phyloP scores from a whole-genome alignment of 2,797 vertebrate genomes.

The Sciurus carolinensis region DNA sequence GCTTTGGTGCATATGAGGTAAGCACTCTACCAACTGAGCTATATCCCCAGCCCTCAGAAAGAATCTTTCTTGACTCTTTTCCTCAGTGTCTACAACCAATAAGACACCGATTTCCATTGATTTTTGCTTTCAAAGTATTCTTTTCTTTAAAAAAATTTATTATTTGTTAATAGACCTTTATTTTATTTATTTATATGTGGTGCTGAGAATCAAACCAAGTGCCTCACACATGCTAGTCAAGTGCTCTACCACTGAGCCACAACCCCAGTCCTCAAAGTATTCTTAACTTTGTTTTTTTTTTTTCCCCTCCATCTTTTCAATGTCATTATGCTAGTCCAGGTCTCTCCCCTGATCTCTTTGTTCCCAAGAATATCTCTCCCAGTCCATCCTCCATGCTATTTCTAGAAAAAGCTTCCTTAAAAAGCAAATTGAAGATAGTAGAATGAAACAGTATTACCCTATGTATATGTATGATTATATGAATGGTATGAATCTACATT shows the following conservation, averaged over 20 bases:
- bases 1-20: too few relatives aligned
- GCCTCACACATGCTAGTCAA: too few relatives aligned
- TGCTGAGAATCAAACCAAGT: too few relatives aligned
- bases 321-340: slow-evolving; percentile 12
- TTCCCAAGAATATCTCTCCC: slow-evolving; percentile 6
- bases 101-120: slow-evolving; percentile 16
- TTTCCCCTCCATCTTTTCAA: neutral
- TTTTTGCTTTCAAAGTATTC: slow-evolving; percentile 47
- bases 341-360: slow-evolving; percentile 41
- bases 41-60: too few relatives aligned
- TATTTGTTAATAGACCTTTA: too few relatives aligned
- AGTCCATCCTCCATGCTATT: slow-evolving; percentile 1
- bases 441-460: too few relatives aligned
- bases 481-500: too few relatives aligned
- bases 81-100: neutral
- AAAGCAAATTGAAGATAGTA: neutral
- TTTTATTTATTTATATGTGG: too few relatives aligned
- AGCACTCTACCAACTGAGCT: too few relatives aligned
- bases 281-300: neutral
- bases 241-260: too few relatives aligned
- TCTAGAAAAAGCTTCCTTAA: slow-evolving; percentile 49
- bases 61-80: slow-evolving; percentile 36
- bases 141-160: too few relatives aligned
- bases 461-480: too few relatives aligned
- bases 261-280: neutral